These are phyloP conservation scores for Onychomys leucogaster DNA, from an alignment of 2,797 vertebrate species.

Conservation along the genomic window DNA sequence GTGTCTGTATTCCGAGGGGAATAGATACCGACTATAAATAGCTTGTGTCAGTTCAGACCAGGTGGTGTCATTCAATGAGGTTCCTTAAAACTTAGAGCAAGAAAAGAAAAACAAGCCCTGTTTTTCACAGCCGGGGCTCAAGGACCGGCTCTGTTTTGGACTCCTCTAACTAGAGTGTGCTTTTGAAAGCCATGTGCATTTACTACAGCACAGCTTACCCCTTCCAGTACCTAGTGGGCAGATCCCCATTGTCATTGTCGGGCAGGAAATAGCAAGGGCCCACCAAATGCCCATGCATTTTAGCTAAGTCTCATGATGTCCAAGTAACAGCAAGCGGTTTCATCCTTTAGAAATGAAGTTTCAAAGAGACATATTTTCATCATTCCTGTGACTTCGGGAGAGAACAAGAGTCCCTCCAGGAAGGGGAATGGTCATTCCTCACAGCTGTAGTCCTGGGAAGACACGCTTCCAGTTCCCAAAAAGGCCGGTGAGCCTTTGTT, in stretches of 20 bases:
- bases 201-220: neutral
- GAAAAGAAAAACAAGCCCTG: neutral
- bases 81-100: neutral
- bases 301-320: neutral
- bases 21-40: slow-evolving; percentile 27
- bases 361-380: neutral
- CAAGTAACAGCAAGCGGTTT: neutral
- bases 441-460: neutral
- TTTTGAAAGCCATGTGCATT: slow-evolving; percentile 46
- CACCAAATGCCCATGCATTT: neutral
- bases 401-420: neutral
- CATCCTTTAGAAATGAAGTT: neutral
- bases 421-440: neutral
- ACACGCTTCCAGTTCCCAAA: neutral
- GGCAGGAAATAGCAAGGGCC: neutral
- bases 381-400: neutral
- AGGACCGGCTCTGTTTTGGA: neutral
- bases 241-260: neutral
- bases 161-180: neutral
- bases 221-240: neutral
- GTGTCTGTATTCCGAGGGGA: neutral
- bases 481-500: neutral
- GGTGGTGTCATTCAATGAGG: neutral
- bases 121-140: neutral
- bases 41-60: neutral